Evolutionary conservation across 2,888 invertebrate genomes (phyloP).

Genomic region (Clusia tigrina): DNA sequence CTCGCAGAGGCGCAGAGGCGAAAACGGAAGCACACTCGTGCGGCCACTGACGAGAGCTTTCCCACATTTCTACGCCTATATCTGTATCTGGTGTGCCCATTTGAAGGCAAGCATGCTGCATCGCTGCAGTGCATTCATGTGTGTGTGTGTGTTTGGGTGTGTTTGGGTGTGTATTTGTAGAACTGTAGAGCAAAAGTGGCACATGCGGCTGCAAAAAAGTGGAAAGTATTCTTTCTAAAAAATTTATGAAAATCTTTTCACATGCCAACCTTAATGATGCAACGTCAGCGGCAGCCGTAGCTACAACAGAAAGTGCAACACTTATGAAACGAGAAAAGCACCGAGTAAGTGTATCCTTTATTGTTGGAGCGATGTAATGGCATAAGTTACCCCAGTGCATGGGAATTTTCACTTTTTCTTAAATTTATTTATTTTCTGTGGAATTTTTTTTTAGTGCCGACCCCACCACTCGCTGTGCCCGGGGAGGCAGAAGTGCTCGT

Average conservation of each 20-base stretch:
- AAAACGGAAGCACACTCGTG: no score
- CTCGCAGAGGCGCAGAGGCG: no score
- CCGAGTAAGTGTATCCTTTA: not conserved
- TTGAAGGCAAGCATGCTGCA: no score
- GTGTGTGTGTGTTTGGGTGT: not conserved
- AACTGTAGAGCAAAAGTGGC: no score
- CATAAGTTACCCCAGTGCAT: slow-evolving; percentile 14
- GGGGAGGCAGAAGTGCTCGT: no score
- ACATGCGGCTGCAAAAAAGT: not conserved
- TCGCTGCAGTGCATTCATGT: not conserved
- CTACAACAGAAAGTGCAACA: not conserved
- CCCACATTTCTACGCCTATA: no score
- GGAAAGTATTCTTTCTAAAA: not conserved
- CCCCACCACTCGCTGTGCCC: no score
- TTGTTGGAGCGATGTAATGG: not conserved
- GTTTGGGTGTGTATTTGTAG: not conserved
- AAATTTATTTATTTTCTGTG: no score
- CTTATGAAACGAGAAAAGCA: not conserved
- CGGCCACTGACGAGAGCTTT: no score
- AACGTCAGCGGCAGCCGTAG: not conserved
- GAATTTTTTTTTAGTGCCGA: no score
- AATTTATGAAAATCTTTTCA: not conserved
- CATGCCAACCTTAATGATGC: not conserved
- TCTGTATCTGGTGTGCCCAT: no score
- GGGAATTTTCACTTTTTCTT: slow-evolving; percentile 54